phyloP scores from a whole-genome alignment of 2,113 vertebrate genomes.

The Python bivittatus region DNA sequence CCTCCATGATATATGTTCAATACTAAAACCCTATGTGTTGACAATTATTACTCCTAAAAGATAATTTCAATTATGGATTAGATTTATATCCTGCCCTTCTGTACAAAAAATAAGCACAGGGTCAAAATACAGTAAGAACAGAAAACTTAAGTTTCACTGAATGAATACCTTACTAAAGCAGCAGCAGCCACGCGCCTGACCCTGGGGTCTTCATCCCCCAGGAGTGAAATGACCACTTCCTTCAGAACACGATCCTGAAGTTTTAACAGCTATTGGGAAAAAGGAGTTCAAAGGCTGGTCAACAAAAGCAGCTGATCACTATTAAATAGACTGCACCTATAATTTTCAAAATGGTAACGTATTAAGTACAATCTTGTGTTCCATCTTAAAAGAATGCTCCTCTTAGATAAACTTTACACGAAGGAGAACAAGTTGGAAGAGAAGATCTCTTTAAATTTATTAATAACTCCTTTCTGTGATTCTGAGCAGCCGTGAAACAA shows the following conservation, averaged over 20 bases:
- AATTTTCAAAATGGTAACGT: neutral
- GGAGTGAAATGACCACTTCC: slow-evolving; percentile 83
- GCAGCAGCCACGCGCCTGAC: slow-evolving; percentile 89
- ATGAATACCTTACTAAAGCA: slow-evolving; percentile 80
- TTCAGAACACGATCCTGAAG: slow-evolving; percentile 90
- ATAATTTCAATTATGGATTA: neutral
- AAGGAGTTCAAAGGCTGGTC: neutral
- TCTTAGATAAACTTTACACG: neutral
- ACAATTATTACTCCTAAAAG: neutral
- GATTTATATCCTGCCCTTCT: neutral
- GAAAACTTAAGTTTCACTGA: neutral
- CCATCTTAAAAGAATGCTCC: neutral
- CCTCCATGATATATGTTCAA: neutral
- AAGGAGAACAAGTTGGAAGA: neutral
- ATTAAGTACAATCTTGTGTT: neutral
- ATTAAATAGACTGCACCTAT: neutral
- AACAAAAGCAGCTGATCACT: neutral
- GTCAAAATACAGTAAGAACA: neutral
- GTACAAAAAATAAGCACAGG: neutral
- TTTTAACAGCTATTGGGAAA: slow-evolving; percentile 77
- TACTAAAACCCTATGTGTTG: neutral
- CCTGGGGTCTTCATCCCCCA: slow-evolving; percentile 94
- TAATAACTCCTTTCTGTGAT: neutral
- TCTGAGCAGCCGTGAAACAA: slow-evolving; percentile 41
- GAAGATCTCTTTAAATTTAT: neutral